Evolutionary conservation across 2,797 vertebrate species (phyloP).

Genomic region (Falco naumanni): DNA sequence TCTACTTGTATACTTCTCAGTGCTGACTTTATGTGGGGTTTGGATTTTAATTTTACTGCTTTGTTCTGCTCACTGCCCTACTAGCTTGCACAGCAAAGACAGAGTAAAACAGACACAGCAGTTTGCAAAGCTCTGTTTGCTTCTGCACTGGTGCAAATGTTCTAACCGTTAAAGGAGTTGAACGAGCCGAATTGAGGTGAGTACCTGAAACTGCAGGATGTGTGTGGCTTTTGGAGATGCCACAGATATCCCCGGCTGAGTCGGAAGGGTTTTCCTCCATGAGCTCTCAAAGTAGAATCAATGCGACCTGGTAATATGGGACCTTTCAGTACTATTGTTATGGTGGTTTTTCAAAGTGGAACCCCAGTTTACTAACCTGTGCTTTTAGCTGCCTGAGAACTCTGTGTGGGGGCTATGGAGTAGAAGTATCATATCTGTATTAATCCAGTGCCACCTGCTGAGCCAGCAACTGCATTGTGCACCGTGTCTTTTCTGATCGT

Average conservation of each 20-base stretch:
- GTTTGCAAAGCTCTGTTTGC: background rate
- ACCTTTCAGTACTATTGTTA: background rate
- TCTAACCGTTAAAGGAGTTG: background rate
- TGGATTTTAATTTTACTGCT: background rate
- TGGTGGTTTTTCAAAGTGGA: background rate
- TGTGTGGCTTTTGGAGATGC: background rate
- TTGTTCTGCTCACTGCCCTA: background rate
- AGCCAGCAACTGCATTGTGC: slow-evolving; percentile 43
- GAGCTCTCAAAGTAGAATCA: background rate
- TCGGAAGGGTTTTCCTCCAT: background rate
- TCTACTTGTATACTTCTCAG: background rate
- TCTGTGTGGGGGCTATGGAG: background rate
- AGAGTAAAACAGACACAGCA: background rate
- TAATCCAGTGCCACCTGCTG: slow-evolving; percentile 60
- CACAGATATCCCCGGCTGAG: background rate
- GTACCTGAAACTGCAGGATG: background rate
- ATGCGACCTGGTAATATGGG: background rate
- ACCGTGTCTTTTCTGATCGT: background rate
- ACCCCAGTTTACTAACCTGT: background rate
- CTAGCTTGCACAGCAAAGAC: background rate
- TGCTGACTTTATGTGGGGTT: background rate
- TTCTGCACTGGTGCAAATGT: background rate
- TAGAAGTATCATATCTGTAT: background rate
- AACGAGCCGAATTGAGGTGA: background rate
- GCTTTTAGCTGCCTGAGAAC: background rate